phyloP scores from a whole-genome alignment of 2,113 vertebrate species.

The Microcebus lehilahytsara region DNA sequence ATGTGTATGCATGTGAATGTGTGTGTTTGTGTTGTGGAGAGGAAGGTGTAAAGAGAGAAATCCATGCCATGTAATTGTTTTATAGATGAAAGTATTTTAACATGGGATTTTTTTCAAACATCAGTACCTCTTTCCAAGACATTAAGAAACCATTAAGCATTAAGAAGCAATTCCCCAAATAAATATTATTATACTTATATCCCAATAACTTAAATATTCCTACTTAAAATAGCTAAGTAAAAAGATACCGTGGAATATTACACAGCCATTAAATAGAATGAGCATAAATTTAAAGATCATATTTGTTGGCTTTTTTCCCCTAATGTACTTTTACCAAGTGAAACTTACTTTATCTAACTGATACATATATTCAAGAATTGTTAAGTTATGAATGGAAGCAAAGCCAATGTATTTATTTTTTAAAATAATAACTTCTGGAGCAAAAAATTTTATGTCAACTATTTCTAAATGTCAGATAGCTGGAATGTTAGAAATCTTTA shows the following conservation, averaged over 20 bases:
- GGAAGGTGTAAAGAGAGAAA: background rate
- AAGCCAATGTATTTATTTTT: constrained; percentile 18
- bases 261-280: background rate
- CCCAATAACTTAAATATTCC: background rate
- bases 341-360: background rate
- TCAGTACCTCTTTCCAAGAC: background rate
- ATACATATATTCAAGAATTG: constrained; percentile 11
- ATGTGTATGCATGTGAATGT: background rate
- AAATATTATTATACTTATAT: background rate
- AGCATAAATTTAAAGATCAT: background rate
- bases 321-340: background rate
- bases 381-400: constrained; percentile 9
- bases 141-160: background rate
- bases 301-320: background rate
- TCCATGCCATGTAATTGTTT: background rate
- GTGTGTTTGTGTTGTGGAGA: background rate
- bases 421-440: constrained; percentile 11
- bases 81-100: background rate
- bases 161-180: background rate
- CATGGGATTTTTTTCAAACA: background rate
- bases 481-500: constrained; percentile 41
- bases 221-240: constrained; percentile 24
- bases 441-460: constrained; percentile 24
- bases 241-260: background rate
- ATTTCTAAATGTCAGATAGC: constrained; percentile 62